These are phyloP conservation scores for Amphilophus citrinellus DNA, from an alignment of 2,113 vertebrate species.

Conservation along the genomic window DNA sequence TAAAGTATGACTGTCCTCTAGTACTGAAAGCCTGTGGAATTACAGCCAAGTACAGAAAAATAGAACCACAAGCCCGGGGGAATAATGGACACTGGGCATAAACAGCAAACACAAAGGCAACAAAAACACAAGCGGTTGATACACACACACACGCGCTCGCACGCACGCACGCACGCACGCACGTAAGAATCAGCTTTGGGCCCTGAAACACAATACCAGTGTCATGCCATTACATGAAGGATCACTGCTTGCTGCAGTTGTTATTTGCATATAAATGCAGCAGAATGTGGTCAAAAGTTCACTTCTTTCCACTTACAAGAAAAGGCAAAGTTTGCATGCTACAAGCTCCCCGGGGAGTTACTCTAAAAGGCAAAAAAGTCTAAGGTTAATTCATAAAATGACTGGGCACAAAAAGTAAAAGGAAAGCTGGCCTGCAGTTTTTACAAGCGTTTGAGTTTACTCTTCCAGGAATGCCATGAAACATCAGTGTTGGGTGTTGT, in stretches of 20 bases:
- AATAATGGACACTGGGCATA: constrained; percentile 30
- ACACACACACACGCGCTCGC: constrained; percentile 1
- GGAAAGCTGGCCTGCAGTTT: constrained; percentile 47
- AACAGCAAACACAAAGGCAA: constrained; percentile 15
- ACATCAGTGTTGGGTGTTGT: constrained; percentile 69
- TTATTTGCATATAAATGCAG: constrained; percentile 77
- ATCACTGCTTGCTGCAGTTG: constrained; percentile 65
- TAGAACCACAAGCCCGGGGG: constrained; percentile 26
- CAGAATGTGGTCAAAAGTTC: constrained; percentile 78
- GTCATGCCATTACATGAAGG: constrained; percentile 74
- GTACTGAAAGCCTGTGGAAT: constrained; percentile 32
- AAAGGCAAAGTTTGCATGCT: not conserved
- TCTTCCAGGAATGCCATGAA: constrained; percentile 69
- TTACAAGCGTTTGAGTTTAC: constrained; percentile 55
- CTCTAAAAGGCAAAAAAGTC: not conserved
- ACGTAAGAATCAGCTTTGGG: constrained; percentile 27
- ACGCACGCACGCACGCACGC: constrained; percentile 7
- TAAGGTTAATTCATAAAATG: constrained; percentile 51
- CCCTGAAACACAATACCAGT: constrained; percentile 55
- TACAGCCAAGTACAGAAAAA: constrained; percentile 32
- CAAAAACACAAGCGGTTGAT: constrained; percentile 23
- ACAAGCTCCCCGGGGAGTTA: constrained; percentile 8
- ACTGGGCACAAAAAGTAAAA: constrained; percentile 30
- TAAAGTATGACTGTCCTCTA: constrained; percentile 50
- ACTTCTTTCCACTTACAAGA: constrained; percentile 34